A percentile compares a stretch with the other conserved stretches of the same genome.
Conservation (phyloP, 2,113 vertebrate species). For the Anhinga anhinga region DNA sequence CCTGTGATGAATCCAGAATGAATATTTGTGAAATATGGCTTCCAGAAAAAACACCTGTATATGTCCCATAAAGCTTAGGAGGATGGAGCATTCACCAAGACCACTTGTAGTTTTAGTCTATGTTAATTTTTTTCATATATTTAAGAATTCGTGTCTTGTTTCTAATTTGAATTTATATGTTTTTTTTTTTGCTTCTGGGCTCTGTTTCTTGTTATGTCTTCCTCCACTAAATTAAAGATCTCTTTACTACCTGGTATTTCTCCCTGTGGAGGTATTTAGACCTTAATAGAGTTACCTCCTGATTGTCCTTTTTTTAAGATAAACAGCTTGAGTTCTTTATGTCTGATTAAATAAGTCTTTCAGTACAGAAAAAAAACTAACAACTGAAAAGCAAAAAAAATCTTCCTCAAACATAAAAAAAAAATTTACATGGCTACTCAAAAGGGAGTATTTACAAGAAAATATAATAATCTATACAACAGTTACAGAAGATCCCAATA, state of each 20-base stretch:
- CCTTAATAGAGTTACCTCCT: slow-evolving; percentile 11
- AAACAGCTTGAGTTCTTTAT: slow-evolving; percentile 13
- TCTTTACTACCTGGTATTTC: slow-evolving; percentile 34
- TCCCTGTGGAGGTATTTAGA: slow-evolving; percentile 30
- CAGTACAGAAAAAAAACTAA: neutral
- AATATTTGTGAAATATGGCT: neutral
- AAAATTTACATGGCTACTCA: neutral
- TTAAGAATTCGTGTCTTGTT: neutral
- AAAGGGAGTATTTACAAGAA: slow-evolving; percentile 6
- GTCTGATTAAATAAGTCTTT: slow-evolving; percentile 33
- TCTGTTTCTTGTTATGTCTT: slow-evolving; percentile 25
- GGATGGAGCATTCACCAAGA: neutral
- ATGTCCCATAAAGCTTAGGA: neutral
- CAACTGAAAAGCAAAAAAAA: neutral
- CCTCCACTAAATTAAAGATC: slow-evolving; percentile 20
- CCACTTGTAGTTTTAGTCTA: neutral
- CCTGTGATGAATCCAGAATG: neutral
- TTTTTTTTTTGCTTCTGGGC: neutral
- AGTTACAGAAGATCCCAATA: neutral
- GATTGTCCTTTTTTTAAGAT: slow-evolving; percentile 13
- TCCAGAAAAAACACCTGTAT: neutral
- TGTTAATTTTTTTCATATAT: neutral
- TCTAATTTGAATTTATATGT: slow-evolving; percentile 25
- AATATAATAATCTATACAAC: neutral
- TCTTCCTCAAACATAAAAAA: neutral